Percentiles rank a stretch among this genome's conserved stretches.
Conservation (phyloP, 2,113 vertebrate genomes). For the Agapornis roseicollis region DNA sequence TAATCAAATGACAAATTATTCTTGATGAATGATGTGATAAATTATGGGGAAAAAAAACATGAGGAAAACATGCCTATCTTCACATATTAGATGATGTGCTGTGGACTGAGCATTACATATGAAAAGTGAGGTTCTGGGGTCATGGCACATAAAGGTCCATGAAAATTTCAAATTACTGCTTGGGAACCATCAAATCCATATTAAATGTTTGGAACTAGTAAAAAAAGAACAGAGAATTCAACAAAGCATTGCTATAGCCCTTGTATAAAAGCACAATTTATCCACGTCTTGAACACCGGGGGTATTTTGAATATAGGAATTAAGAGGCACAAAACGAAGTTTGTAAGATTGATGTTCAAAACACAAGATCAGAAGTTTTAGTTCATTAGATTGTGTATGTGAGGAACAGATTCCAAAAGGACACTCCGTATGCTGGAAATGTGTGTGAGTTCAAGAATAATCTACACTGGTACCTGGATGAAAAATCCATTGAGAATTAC, state of each 20-base stretch:
- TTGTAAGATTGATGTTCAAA: not conserved
- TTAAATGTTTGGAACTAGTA: not conserved
- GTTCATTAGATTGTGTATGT: not conserved
- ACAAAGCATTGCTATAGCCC: not conserved
- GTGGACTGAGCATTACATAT: not conserved
- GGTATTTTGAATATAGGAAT: not conserved
- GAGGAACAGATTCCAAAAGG: not conserved
- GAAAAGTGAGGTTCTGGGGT: not conserved
- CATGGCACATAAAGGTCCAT: not conserved
- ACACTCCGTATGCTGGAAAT: not conserved
- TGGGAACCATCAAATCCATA: not conserved
- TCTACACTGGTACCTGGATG: not conserved
- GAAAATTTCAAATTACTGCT: not conserved
- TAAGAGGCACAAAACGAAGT: not conserved
- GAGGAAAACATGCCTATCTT: not conserved
- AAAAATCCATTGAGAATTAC: not conserved
- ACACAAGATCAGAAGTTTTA: not conserved
- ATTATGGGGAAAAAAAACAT: not conserved
- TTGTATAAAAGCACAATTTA: not conserved
- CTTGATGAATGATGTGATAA: slow-evolving; percentile 20
- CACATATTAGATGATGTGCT: not conserved
- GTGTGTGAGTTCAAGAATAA: not conserved
- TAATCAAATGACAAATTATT: slow-evolving; percentile 42
- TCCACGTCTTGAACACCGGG: not conserved
- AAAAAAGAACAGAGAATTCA: not conserved